Percentiles rank a stretch among this genome's conserved stretches.
Conservation (phyloP, 2,797 vertebrate species). For the Acanthurus tractus region DNA sequence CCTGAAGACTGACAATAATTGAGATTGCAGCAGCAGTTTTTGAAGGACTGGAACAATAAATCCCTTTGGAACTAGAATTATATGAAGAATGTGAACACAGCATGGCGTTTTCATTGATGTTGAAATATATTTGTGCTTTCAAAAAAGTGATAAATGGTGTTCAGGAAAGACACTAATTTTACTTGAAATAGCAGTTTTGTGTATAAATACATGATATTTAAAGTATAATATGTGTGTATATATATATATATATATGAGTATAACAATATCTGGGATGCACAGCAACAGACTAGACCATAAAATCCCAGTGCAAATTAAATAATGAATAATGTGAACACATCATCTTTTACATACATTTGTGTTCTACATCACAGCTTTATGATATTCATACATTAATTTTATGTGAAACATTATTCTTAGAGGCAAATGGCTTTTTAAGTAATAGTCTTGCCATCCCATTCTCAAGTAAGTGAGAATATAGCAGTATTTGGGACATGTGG, state of each 20-base stretch:
- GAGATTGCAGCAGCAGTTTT: not conserved
- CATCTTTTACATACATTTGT: not conserved
- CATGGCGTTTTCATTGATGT: constrained; percentile 11
- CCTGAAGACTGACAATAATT: not conserved
- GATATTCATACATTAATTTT: constrained; percentile 1
- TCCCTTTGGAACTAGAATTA: not conserved
- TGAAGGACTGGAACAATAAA: not conserved
- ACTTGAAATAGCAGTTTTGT: not conserved
- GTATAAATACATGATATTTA: no score
- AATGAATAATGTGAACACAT: constrained; percentile 55
- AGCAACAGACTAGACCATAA: constrained; percentile 26
- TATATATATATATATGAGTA: no score
- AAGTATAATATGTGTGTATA: no score
- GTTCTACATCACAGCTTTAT: constrained; percentile 1
- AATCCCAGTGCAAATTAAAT: constrained; percentile 31
- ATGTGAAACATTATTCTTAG: not conserved
- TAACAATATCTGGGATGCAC: constrained; percentile 21
- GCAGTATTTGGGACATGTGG: constrained; percentile 51
- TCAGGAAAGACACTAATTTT: not conserved
- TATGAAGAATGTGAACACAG: not conserved
- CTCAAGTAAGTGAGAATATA: constrained; percentile 28
- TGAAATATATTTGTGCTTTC: not conserved
- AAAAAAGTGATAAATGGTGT: not conserved
- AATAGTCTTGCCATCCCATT: not conserved
- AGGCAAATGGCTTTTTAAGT: constrained; percentile 7